Evolutionary conservation across 2,113 vertebrate genomes (phyloP), one percentile per base, ranked within the genome.

Genomic region (Balaenoptera acutorostrata): DNA sequence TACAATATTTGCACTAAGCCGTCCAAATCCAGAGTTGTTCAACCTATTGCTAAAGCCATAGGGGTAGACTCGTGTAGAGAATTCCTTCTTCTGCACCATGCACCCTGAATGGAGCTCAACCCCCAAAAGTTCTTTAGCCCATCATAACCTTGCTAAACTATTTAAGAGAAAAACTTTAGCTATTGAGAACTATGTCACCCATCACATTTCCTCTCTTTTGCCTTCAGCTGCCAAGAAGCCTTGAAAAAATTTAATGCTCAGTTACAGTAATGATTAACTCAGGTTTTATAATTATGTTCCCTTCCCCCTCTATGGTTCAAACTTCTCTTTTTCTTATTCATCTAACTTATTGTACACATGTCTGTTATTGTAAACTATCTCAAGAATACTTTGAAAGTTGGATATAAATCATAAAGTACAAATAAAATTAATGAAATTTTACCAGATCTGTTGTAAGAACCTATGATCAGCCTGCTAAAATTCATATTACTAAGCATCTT

Each of bases 191-290:
- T 81, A 75, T 87, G 69, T 88, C 75, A 57, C 94, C 49, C 64
- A 46, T 81, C 66, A 68, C 20, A 61, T 85, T 96, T 96, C 90
- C 46, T 93, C 44, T 80, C 64, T 88, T 88, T 92, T 75, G 39
- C 63, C 66, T 90, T 90, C 71, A 88, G 85, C 85, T 96, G 88
- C 91, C 82, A 87, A 81, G 66, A 94, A 95, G 46, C 31, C 90
- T 96, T 98, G 89, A 97, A 95, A 88, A 97, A 97, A 95, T 97
- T 88, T 94, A 97, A 96, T 94, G 88, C 81, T 95, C 91, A 94
- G 74, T 96, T 96, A 91, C 12, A 74, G 69, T 91, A 94, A 95
- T 5, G 29, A 91, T 97, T 96, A 97, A 72, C 90, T 97, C 93
- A 96, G 69, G 86, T 72, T 93, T 96, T 57, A 85, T 96, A 77